Base-by-base conservation (phyloP, 2,888 invertebrate genomes). In the Biston stratarius region DNA sequence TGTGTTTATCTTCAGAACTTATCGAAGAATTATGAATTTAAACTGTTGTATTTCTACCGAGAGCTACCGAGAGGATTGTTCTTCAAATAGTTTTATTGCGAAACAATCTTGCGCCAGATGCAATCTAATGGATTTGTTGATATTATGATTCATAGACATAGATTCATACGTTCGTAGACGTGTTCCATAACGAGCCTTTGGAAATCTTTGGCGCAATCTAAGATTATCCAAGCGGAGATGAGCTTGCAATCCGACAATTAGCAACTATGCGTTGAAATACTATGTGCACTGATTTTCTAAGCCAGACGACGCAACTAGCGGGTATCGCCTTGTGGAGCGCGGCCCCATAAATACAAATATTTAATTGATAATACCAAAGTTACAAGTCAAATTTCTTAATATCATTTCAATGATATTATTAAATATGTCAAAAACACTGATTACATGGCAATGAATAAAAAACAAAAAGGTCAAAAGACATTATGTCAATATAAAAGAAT, bases 151-250 rank as follows among this genome's bases (percentile, higher is more conserved):
- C 45, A 45, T n/a, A n/a, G n/a, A n/a, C n/a, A n/a, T n/a, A n/a
- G n/a, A n/a, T n/a, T n/a, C n/a, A n/a, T n/a, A 36, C 45, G 45
- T 15, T 61, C 15, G 36, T 42, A 36, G 34, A 12, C 14, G 11
- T 62, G 47, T 42, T 63, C 33, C 55, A 36, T 57, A 49, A 44
- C 45, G 24, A 60, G 44, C n/a, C 15, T 47, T 58, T 51, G 44
- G 51, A 64, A 70, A 67, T 58, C 38, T 67, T 52, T 67, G 59
- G 52, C 61, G 64, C 69, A 69, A 71, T 47, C 15, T 34, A 36
- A 65, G 59, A 63, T 66, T 65, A 69, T 69, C 49, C 61, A 61
- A 71, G 62, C 61, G 68, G 70, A 66, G 69, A 69, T 72, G 66
- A 70, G 63, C 34, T 69, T 70, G 69, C 67, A 63, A 72, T 69